These are phyloP conservation scores for Pseudomyrmex concolor DNA, from an alignment of 1,140 invertebrate species.

Conservation along the genomic window DNA sequence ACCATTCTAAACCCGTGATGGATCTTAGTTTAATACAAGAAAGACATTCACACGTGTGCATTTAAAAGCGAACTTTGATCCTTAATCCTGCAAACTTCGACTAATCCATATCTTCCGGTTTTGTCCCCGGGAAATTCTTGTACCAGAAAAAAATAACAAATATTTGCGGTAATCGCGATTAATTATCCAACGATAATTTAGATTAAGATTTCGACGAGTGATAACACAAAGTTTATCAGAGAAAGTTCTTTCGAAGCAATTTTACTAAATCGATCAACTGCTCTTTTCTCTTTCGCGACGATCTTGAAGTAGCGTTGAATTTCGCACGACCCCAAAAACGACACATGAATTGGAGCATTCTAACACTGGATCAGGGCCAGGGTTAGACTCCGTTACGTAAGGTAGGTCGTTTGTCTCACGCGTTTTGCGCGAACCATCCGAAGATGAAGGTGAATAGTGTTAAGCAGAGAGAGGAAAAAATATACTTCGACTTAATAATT, in stretches of 20 bases:
- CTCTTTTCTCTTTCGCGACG: background rate
- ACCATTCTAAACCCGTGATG: background rate
- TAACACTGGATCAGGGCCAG: constrained; percentile 71
- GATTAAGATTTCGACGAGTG: background rate
- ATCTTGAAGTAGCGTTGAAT: background rate
- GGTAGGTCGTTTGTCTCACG: background rate
- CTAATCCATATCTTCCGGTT: background rate
- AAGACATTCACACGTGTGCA: background rate
- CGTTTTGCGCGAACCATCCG: background rate
- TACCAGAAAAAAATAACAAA: background rate
- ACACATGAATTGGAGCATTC: background rate
- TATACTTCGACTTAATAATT: too few relatives aligned
- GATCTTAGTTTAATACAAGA: background rate
- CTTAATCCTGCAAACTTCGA: background rate
- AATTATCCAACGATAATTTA: background rate
- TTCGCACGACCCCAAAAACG: background rate
- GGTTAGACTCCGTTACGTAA: constrained; percentile 72
- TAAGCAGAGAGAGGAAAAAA: background rate
- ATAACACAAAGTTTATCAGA: background rate
- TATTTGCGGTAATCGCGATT: background rate
- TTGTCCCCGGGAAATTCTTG: background rate
- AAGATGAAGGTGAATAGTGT: background rate
- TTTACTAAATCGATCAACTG: background rate
- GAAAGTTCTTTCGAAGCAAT: background rate
- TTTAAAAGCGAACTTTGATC: background rate